Evolutionary conservation across 2,113 vertebrate genomes (phyloP).

Genomic region (Malurus elegans): DNA sequence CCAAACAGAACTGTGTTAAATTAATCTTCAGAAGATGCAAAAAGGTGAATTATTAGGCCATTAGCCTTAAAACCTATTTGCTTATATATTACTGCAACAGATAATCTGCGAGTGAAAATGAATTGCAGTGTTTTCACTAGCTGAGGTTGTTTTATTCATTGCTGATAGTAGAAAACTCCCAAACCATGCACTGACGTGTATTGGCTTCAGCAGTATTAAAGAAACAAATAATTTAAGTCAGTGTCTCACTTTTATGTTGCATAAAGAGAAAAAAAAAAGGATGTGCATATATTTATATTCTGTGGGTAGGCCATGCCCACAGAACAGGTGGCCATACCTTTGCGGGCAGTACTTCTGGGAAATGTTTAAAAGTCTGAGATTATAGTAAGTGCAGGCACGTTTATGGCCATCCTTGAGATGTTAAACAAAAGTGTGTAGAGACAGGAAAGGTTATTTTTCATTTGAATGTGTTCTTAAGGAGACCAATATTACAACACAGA

Average conservation of each 20-base stretch:
- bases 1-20: neutral
- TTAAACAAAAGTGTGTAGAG: neutral
- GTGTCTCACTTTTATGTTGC: neutral
- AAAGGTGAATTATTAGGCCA: neutral
- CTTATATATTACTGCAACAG: neutral
- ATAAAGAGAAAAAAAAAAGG: neutral
- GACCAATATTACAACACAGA: neutral
- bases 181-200: neutral
- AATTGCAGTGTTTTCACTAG: neutral
- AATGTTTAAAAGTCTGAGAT: neutral
- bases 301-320: neutral
- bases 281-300: neutral
- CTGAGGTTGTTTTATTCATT: neutral
- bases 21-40: neutral
- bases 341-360: neutral
- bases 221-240: neutral
- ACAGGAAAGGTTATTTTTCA: neutral
- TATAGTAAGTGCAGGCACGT: neutral
- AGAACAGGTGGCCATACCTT: neutral
- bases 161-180: neutral
- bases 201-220: neutral
- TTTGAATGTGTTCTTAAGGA: neutral
- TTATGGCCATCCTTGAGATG: neutral
- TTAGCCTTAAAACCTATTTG: neutral
- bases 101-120: neutral